Conservation (phyloP, 1,140 invertebrate genomes). For the Bombyx mori region DNA sequence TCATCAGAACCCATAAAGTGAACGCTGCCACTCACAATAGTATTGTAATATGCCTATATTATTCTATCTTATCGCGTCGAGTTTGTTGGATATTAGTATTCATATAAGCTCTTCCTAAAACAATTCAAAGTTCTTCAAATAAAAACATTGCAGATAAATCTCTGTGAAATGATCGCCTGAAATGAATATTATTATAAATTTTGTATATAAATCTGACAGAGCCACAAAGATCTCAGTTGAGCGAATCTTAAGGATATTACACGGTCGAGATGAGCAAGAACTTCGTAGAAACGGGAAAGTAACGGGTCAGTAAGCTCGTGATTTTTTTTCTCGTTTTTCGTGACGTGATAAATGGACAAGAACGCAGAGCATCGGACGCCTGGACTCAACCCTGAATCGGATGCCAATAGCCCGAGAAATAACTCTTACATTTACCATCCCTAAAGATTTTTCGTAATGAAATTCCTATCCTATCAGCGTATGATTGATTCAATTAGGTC, state of each 20-base stretch:
- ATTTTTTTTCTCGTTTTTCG: constrained; percentile 52
- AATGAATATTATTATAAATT: too few relatives aligned
- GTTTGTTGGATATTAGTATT: too few relatives aligned
- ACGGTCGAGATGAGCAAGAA: constrained; percentile 51
- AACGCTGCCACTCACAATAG: too few relatives aligned
- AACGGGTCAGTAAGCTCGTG: constrained; percentile 56
- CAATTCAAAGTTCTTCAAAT: too few relatives aligned
- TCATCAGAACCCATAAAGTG: too few relatives aligned
- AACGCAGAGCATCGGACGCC: constrained; percentile 25
- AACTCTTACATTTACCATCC: constrained; percentile 48
- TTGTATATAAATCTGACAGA: too few relatives aligned
- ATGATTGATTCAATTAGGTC: too few relatives aligned
- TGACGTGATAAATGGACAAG: constrained; percentile 59
- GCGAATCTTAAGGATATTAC: constrained; percentile 36
- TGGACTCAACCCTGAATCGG: constrained; percentile 26
- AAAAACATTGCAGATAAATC: too few relatives aligned
- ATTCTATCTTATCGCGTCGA: too few relatives aligned
- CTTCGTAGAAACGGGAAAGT: constrained; percentile 63
- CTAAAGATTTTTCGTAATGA: constrained; percentile 17
- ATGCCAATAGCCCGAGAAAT: constrained; percentile 57
- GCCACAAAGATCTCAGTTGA: constrained; percentile 3
- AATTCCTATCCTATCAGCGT: not conserved
- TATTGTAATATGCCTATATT: too few relatives aligned
- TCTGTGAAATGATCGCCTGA: too few relatives aligned
- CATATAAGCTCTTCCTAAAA: too few relatives aligned